Evolutionary conservation across 2,113 vertebrate genomes (phyloP), one percentile per base, ranked within the genome.

Genomic region (Zosterops pallidus): DNA sequence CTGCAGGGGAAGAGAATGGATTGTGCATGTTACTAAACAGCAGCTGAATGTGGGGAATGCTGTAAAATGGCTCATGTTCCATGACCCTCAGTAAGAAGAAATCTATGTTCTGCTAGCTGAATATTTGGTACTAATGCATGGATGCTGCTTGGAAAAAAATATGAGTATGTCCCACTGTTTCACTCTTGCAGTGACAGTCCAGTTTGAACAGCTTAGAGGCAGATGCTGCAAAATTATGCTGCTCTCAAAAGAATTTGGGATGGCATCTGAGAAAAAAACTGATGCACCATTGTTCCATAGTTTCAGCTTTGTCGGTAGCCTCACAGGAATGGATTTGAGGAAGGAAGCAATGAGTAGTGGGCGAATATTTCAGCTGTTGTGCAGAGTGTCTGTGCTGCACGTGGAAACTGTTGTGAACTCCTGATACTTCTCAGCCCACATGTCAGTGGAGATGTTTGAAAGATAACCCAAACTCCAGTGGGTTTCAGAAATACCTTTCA

Each of bases 291-390:
- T 52, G 0, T 47, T 82, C 24, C 17, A 4, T 14, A 35, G 13
- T 42, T 76, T 68, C 5, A 15, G 17, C 26, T 65, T 52, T 77
- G 31, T 33, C 52, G 41, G 29, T 44, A 90, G 24, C 6, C 29
- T 20, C 6, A 63, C 4, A 2, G n/a, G 31, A 53, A 21, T 5
- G 12, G 53, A 53, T 69, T 24, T 80, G 42, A 26, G 18, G 26
- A 76, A 86, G 44, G 33, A 57, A 81, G 42, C 20, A 24, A 24
- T 3, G 2, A 1, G 1, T 0, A 0, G 3, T 3, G 3, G 60
- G 6, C 0, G 0, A 28, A 19, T 49, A 8, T 39, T 89, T 47
- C 5, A 19, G 16, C 9, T 74, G 25, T 37, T 72, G 11, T 44
- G 42, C 22, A 53, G 46, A 19, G 9, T 47, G 16, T 20, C 31